Percentiles rank a stretch among this genome's conserved stretches.
Evolutionary conservation across 2,888 invertebrate genomes (phyloP).

Genomic region (Apoda limacodes): DNA sequence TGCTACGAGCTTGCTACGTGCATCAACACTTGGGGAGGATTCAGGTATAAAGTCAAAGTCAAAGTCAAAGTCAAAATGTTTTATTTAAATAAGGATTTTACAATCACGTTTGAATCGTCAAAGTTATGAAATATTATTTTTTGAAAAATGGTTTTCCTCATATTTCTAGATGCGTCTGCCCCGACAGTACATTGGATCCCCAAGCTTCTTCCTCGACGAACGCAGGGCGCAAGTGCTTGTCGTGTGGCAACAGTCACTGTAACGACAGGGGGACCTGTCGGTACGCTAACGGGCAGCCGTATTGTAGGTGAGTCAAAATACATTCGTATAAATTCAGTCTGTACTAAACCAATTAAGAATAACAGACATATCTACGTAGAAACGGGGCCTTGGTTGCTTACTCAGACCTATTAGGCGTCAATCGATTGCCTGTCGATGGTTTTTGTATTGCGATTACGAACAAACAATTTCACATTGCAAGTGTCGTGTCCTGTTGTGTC

Average conservation of each 20-base stretch:
- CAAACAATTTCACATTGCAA: too few relatives aligned
- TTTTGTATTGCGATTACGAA: too few relatives aligned
- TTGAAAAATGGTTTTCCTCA: background rate
- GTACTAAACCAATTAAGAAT: too few relatives aligned
- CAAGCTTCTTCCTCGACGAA: conserved; percentile 74
- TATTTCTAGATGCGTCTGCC: conserved; percentile 69
- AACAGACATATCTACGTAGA: too few relatives aligned
- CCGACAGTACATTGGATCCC: conserved; percentile 77
- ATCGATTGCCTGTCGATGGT: too few relatives aligned
- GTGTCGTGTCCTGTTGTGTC: too few relatives aligned
- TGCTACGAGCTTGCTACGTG: conserved; percentile 84
- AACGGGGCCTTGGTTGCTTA: too few relatives aligned
- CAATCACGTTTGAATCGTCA: too few relatives aligned
- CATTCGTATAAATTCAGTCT: too few relatives aligned
- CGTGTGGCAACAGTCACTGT: conserved; percentile 83
- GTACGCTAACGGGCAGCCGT: conserved; percentile 79
- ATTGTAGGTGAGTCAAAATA: conserved; percentile 85
- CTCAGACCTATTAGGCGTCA: too few relatives aligned
- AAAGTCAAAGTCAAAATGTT: too few relatives aligned
- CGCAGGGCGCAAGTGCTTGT: conserved; percentile 81
- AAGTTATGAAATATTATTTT: background rate
- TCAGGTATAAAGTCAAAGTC: conserved; percentile 46
- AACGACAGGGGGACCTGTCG: conserved; percentile 88
- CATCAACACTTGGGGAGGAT: conserved; percentile 86
- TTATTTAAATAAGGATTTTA: too few relatives aligned